Evolutionary conservation across 2,113 vertebrate genomes (phyloP).

Genomic region (Empidonax traillii): DNA sequence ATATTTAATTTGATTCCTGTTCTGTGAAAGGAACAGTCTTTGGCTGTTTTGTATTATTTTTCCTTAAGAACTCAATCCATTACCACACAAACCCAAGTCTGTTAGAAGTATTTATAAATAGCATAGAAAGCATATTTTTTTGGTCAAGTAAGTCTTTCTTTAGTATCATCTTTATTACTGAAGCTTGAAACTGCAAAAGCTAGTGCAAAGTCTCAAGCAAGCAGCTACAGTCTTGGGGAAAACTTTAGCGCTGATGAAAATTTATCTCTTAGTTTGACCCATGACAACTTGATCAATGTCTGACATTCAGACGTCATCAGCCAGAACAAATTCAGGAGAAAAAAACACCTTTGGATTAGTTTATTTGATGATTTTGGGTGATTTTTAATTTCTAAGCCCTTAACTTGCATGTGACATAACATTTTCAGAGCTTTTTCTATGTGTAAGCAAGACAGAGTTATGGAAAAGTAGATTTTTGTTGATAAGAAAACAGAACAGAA

Average conservation of each 20-base stretch:
- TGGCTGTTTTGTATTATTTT: neutral
- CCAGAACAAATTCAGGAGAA: neutral
- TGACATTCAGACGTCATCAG: neutral
- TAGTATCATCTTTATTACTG: neutral
- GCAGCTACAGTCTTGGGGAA: neutral
- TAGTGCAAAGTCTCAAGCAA: neutral
- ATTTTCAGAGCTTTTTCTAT: neutral
- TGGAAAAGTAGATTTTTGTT: neutral
- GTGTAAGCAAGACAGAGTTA: neutral
- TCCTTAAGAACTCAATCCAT: neutral
- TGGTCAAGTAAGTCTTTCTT: neutral
- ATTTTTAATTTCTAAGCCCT: neutral
- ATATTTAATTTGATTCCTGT: neutral
- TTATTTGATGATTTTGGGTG: neutral
- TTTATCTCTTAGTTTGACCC: neutral
- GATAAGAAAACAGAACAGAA: neutral
- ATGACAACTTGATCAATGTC: neutral
- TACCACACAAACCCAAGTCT: neutral
- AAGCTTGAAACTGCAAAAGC: neutral
- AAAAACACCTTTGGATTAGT: neutral
- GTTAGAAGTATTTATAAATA: neutral
- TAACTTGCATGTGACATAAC: neutral
- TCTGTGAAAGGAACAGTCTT: neutral
- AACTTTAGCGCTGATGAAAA: neutral
- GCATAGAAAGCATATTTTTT: neutral